Percentiles rank a stretch among this genome's conserved stretches.
phyloP scores from a whole-genome alignment of 1,140 invertebrate species.

The Anastrepha ludens region DNA sequence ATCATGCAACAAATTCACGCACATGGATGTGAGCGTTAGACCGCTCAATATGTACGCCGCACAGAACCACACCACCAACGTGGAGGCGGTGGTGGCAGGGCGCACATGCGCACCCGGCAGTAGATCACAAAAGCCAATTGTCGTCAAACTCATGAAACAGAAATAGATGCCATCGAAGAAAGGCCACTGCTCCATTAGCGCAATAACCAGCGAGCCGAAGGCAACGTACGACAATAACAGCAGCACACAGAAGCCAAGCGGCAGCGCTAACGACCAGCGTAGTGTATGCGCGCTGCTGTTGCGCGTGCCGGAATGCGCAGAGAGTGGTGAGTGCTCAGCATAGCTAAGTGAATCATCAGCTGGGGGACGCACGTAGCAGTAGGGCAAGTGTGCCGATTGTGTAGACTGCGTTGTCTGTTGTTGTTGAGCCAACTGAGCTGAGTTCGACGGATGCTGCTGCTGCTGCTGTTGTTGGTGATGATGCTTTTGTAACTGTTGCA shows the following conservation, averaged over 20 bases:
- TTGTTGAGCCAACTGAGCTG: not conserved
- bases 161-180: slow-evolving; percentile 94
- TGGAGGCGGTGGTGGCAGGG: slow-evolving; percentile 77
- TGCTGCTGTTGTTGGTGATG: slow-evolving; percentile 84
- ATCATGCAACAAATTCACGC: slow-evolving; percentile 97
- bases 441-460: slow-evolving; percentile 78
- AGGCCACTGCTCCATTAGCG: slow-evolving; percentile 89
- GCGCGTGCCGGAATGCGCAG: not conserved
- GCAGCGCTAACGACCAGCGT: slow-evolving; percentile 84
- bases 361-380: slow-evolving; percentile 52
- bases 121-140: slow-evolving; percentile 93
- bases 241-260: slow-evolving; percentile 83
- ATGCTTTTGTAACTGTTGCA: slow-evolving; percentile 84
- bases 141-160: slow-evolving; percentile 94
- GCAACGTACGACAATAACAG: slow-evolving; percentile 90
- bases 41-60: slow-evolving; percentile 97
- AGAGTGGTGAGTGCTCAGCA: slow-evolving; percentile 38
- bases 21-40: slow-evolving; percentile 96
- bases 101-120: slow-evolving; percentile 83
- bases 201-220: slow-evolving; percentile 90
- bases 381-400: slow-evolving; percentile 18
- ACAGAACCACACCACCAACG: slow-evolving; percentile 82
- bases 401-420: not conserved
- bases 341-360: slow-evolving; percentile 25
- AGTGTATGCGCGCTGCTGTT: slow-evolving; percentile 27